phyloP scores from a whole-genome alignment of 1,140 invertebrate genomes.

The Asbolus verrucosus region DNA sequence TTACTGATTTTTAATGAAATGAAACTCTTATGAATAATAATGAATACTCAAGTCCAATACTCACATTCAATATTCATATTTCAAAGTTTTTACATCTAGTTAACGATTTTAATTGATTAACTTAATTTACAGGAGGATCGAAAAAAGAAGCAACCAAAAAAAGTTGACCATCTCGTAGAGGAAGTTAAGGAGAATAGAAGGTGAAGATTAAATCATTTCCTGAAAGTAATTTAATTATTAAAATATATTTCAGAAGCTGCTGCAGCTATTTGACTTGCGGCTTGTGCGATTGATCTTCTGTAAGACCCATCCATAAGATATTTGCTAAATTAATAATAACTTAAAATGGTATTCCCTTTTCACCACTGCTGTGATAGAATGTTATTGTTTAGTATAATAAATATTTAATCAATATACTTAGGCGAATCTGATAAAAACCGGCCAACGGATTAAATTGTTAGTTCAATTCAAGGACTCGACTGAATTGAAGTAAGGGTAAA shows the following conservation, averaged over 20 bases:
- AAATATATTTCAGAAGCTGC: conserved; percentile 9
- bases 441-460: too few species aligned
- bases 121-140: conserved; percentile 51
- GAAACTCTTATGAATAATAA: conserved; percentile 8
- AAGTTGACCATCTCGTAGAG: conserved; percentile 3
- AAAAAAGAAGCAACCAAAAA: conserved; percentile 49
- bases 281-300: conserved; percentile 10
- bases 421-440: too few species aligned
- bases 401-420: conserved; percentile 13
- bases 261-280: conserved; percentile 25
- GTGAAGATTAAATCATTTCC: neutral
- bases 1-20: conserved; percentile 41
- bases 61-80: too few species aligned
- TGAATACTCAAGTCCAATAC: neutral
- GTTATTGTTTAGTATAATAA: conserved; percentile 2
- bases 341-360: too few species aligned
- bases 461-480: neutral
- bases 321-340: conserved; percentile 8
- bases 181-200: conserved; percentile 3
- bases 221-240: neutral
- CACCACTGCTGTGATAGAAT: conserved; percentile 24
- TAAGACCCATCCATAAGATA: too few species aligned
- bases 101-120: neutral
- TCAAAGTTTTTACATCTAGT: too few species aligned
- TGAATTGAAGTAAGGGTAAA: conserved; percentile 12